These are phyloP conservation scores for Eudemis profundana DNA, from an alignment of 2,888 invertebrate genomes.

Conservation along the genomic window DNA sequence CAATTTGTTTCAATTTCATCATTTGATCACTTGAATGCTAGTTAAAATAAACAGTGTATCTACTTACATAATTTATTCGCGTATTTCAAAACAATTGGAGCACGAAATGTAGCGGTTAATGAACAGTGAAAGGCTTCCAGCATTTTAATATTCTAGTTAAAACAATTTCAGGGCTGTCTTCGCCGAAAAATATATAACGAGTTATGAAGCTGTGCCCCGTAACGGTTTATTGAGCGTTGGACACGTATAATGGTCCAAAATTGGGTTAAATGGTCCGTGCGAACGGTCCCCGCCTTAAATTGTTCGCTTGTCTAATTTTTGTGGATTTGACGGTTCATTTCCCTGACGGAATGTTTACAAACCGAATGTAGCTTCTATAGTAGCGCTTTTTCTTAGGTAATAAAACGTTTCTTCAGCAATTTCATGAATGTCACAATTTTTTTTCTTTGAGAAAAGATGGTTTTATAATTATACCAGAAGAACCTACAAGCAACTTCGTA, in stretches of 20 bases:
- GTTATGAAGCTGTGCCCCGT: slow-evolving; percentile 71
- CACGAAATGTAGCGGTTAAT: not conserved
- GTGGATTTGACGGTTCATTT: slow-evolving; percentile 75
- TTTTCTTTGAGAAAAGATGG: too few relatives aligned
- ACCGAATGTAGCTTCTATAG: not conserved
- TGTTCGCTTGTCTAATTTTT: slow-evolving; percentile 79
- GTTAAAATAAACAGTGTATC: too few relatives aligned
- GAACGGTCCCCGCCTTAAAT: slow-evolving; percentile 74
- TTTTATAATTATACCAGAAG: too few relatives aligned
- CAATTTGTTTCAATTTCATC: not conserved
- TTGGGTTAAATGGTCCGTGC: slow-evolving; percentile 79
- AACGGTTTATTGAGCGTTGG: slow-evolving; percentile 75
- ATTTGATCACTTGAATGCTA: not conserved
- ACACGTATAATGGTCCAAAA: slow-evolving; percentile 81
- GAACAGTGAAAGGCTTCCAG: slow-evolving; percentile 42
- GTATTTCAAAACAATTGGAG: not conserved
- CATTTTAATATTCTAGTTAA: slow-evolving; percentile 68
- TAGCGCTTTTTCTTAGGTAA: not conserved
- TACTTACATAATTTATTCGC: too few relatives aligned
- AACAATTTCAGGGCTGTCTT: slow-evolving; percentile 72
- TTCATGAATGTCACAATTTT: too few relatives aligned
- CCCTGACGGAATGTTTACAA: slow-evolving; percentile 59
- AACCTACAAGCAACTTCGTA: too few relatives aligned
- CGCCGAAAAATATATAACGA: slow-evolving; percentile 71
- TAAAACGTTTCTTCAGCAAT: too few relatives aligned